Evolutionary conservation across 2,797 vertebrate genomes (phyloP).

Genomic region (Sylvilagus floridanus): DNA sequence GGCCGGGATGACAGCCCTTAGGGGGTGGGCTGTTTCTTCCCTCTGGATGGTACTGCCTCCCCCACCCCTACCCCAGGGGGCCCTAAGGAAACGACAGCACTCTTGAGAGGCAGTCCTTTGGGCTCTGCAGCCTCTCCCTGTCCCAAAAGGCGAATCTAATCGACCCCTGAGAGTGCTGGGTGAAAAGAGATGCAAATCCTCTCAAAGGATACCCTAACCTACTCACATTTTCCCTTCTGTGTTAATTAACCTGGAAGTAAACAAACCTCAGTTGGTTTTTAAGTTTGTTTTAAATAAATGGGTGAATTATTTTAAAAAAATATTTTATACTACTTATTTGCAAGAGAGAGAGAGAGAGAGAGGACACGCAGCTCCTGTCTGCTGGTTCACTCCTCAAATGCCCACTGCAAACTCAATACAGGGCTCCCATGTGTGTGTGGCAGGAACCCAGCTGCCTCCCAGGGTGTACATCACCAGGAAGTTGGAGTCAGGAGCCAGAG

Average conservation of each 20-base stretch:
- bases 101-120: background rate
- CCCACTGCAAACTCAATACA: no score
- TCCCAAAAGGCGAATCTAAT: background rate
- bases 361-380: no score
- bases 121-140: background rate
- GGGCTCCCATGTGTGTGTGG: no score
- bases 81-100: slow-evolving; percentile 6
- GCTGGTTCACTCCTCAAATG: no score
- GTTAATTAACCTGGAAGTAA: slow-evolving; percentile 67
- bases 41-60: background rate
- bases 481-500: no score
- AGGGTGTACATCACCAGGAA: no score
- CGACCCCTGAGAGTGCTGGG: rapidly evolving
- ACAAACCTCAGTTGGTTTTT: background rate
- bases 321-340: no score
- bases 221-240: slow-evolving; percentile 31
- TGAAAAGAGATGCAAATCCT: background rate
- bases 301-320: no score
- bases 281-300: no score
- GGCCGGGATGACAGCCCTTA: background rate
- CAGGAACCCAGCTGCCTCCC: no score
- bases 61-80: no score
- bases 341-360: no score
- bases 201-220: background rate
- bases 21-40: background rate